A percentile compares a stretch with the other conserved stretches of the same genome.
These are phyloP conservation scores for Limnephilus auricula DNA, from an alignment of 2,888 invertebrate species.

Conservation along the genomic window DNA sequence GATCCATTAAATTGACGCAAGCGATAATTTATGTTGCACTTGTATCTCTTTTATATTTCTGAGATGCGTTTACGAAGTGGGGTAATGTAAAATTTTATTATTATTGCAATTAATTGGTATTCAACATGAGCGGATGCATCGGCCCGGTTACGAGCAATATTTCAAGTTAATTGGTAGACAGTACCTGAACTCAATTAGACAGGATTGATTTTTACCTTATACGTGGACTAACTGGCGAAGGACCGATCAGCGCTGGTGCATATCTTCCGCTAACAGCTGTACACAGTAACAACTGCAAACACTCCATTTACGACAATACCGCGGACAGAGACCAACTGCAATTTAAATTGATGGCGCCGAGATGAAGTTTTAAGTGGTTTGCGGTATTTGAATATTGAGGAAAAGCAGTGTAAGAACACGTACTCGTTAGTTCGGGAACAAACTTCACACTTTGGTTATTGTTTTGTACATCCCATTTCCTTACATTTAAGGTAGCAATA, in stretches of 20 bases:
- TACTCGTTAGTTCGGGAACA: background rate
- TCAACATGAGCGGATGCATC: conserved; percentile 6
- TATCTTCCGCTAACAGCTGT: background rate
- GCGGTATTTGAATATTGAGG: background rate
- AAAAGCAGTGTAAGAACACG: background rate
- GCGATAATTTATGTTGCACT: background rate
- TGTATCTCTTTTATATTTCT: background rate
- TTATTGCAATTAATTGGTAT: conserved; percentile 7
- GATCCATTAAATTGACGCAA: background rate
- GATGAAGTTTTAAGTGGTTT: background rate
- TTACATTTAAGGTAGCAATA: background rate
- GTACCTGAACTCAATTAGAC: conserved; percentile 24
- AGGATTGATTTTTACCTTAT: conserved; percentile 19
- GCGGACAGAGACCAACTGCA: background rate
- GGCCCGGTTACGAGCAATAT: background rate
- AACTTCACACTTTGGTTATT: background rate
- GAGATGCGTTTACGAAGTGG: background rate
- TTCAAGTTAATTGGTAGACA: conserved; percentile 1
- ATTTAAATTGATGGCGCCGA: background rate
- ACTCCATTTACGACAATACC: conserved; percentile 18
- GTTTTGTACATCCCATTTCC: background rate
- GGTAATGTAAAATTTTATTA: conserved; percentile 15
- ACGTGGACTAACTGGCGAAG: conserved; percentile 7
- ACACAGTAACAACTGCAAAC: background rate
- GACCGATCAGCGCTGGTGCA: background rate